These are phyloP conservation scores for Ochotona princeps DNA, from an alignment of 2,113 vertebrate species.

Conservation along the genomic window DNA sequence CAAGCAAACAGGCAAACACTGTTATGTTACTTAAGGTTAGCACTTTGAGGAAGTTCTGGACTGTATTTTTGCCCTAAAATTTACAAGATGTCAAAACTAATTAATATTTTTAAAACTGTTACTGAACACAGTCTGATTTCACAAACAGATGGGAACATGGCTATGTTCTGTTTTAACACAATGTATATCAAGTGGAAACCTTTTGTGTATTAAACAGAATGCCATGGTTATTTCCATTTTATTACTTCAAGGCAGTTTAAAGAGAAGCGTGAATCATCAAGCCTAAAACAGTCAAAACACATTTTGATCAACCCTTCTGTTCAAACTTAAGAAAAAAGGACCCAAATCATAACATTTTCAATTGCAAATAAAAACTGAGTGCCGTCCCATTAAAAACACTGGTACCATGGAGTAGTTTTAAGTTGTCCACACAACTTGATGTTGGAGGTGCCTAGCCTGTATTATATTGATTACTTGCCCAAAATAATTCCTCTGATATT, in stretches of 20 bases:
- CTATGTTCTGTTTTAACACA: constrained; percentile 85
- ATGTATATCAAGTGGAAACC: constrained; percentile 66
- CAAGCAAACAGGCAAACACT: constrained; percentile 95
- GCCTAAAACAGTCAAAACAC: constrained; percentile 84
- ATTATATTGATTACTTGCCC: constrained; percentile 76
- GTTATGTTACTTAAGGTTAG: constrained; percentile 92
- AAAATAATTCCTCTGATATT: constrained; percentile 69
- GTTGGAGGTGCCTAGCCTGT: constrained; percentile 72
- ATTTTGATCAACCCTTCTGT: constrained; percentile 83
- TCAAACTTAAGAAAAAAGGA: constrained; percentile 81
- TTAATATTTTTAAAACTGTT: constrained; percentile 79
- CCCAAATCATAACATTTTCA: constrained; percentile 81
- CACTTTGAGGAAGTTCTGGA: constrained; percentile 95
- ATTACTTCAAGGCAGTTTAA: constrained; percentile 81
- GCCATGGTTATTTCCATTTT: constrained; percentile 79
- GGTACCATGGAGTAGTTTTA: constrained; percentile 69
- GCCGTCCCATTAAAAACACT: constrained; percentile 74
- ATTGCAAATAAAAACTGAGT: constrained; percentile 75
- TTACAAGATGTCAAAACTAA: constrained; percentile 83
- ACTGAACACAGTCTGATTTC: constrained; percentile 83
- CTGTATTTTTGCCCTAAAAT: constrained; percentile 84
- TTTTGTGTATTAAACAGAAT: constrained; percentile 86
- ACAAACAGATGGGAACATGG: constrained; percentile 84
- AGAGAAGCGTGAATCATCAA: constrained; percentile 81
- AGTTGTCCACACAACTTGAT: constrained; percentile 71